Conservation (phyloP, 2,888 invertebrate species). For the Ditula angustiorana region DNA sequence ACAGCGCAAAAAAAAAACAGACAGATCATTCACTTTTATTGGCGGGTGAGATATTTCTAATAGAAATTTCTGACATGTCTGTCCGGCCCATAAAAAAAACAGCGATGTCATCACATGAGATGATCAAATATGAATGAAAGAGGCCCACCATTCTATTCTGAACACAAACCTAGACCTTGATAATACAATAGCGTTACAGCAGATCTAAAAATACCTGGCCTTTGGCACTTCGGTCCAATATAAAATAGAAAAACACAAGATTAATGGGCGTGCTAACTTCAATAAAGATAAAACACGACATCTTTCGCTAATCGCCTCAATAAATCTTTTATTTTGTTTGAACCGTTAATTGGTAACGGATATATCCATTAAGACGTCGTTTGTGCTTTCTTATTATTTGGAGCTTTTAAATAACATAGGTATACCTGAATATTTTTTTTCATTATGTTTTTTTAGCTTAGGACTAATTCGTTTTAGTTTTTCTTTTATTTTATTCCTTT, state of each 20-base stretch:
- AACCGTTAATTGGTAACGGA: conserved; percentile 5
- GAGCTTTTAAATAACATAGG: neutral
- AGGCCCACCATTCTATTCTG: conserved; percentile 8
- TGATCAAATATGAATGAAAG: neutral
- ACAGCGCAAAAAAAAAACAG: no score
- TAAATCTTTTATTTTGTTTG: conserved; percentile 11
- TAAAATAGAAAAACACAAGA: conserved; percentile 20
- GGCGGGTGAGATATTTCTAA: no score
- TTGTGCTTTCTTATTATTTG: neutral
- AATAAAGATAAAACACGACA: conserved; percentile 27
- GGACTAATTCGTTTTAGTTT: no score
- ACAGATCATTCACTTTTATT: no score
- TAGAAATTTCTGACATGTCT: no score
- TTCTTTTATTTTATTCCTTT: no score
- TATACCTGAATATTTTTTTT: no score
- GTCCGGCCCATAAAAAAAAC: neutral
- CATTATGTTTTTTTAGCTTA: no score
- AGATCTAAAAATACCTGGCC: conserved; percentile 5
- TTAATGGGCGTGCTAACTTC: conserved; percentile 9
- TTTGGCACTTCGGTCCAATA: conserved; percentile 17
- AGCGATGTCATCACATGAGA: neutral
- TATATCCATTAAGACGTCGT: neutral
- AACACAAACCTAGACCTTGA: conserved; percentile 24
- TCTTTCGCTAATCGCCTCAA: neutral
- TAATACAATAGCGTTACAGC: conserved; percentile 9